phyloP scores from a whole-genome alignment of 1,140 invertebrate genomes.

The Drosophila tristis region DNA sequence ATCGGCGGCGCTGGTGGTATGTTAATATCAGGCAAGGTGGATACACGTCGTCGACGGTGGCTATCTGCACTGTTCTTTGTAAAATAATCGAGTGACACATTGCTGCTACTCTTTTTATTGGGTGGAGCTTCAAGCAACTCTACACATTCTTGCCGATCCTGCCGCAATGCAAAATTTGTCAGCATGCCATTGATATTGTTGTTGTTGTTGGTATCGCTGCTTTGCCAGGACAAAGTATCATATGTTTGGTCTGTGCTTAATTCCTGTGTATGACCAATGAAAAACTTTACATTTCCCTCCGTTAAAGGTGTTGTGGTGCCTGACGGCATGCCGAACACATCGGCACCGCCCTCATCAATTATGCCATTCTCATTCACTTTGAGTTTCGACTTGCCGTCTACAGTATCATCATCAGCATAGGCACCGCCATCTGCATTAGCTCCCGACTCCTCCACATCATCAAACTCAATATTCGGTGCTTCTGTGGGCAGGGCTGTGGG shows the following conservation, averaged over 20 bases:
- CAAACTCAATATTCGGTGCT: constrained; percentile 55
- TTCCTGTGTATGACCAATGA: constrained; percentile 80
- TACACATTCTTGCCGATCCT: constrained; percentile 28
- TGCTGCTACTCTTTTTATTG: constrained; percentile 60
- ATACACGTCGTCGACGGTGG: constrained; percentile 56
- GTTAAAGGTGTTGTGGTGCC: constrained; percentile 31
- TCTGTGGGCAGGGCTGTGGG: constrained; percentile 75
- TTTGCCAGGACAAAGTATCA: constrained; percentile 70
- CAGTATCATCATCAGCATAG: constrained; percentile 7
- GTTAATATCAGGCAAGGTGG: constrained; percentile 70
- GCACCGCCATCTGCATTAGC: constrained; percentile 13
- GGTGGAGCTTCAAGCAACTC: constrained; percentile 22
- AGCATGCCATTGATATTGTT: constrained; percentile 26
- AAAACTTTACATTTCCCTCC: constrained; percentile 74
- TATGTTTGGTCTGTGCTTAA: constrained; percentile 56
- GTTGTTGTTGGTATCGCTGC: constrained; percentile 68
- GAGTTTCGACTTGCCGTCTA: constrained; percentile 62
- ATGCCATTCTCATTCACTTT: constrained; percentile 76
- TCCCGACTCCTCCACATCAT: constrained; percentile 5
- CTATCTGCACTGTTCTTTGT: constrained; percentile 46
- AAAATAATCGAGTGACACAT: constrained; percentile 71
- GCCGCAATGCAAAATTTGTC: constrained; percentile 62
- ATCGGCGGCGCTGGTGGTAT: constrained; percentile 74
- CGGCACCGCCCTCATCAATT: constrained; percentile 62
- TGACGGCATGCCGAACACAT: constrained; percentile 12